These are phyloP conservation scores for Theretra japonica DNA, from an alignment of 2,888 invertebrate genomes.

Conservation along the genomic window DNA sequence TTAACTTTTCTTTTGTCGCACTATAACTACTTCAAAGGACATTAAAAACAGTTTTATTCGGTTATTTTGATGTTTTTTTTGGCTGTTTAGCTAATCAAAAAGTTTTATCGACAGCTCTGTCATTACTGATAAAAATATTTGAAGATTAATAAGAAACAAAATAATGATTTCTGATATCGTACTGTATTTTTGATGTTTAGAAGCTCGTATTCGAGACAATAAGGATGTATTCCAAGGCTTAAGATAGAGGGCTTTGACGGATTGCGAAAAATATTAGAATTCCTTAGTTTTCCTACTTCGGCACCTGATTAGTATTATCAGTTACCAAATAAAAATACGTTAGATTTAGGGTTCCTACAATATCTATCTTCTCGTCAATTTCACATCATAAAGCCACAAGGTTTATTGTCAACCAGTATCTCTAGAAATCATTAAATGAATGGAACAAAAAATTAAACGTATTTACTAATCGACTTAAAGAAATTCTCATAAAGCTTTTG, in stretches of 20 bases:
- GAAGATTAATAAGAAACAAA: background rate
- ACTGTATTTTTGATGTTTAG: background rate
- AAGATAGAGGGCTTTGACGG: slow-evolving; percentile 5
- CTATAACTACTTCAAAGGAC: background rate
- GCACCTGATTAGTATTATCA: slow-evolving; percentile 25
- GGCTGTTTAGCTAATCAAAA: background rate
- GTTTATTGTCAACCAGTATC: background rate
- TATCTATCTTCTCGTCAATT: background rate
- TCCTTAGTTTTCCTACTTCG: background rate
- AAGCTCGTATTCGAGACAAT: slow-evolving; percentile 19
- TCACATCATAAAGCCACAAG: background rate
- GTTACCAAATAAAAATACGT: background rate
- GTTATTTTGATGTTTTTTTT: background rate
- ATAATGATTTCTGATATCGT: background rate
- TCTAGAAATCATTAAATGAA: background rate
- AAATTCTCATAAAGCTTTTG: background rate
- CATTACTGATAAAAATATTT: background rate
- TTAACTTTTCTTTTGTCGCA: background rate
- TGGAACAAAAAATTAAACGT: background rate
- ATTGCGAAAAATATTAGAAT: background rate
- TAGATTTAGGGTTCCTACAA: slow-evolving; percentile 8
- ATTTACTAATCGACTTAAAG: slow-evolving; percentile 2
- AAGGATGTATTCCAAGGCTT: slow-evolving; percentile 8
- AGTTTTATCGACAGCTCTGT: background rate
- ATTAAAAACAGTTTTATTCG: background rate